Base-by-base conservation (phyloP, 2,797 vertebrate genomes). In the Clarias laeviceps region DNA sequence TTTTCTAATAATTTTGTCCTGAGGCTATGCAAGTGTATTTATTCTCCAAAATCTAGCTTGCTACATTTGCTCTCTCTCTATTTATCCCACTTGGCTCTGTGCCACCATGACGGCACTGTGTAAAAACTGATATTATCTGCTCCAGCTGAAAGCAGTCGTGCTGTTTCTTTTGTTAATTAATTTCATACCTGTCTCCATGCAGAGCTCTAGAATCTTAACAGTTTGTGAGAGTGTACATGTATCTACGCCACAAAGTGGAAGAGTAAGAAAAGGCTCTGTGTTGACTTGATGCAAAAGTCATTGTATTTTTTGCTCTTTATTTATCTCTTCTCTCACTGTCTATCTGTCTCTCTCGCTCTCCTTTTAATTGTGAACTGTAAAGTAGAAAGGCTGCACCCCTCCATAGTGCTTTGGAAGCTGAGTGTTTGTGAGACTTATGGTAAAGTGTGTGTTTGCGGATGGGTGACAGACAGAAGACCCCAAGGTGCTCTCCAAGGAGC, bases 321-420 rank as follows among this genome's bases (percentile, higher is more conserved):
- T 66, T 66, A 65, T 77, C 57, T 83, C 68, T 82, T 24, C 27
- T 82, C 50, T 77, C 24, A 24, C 68, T 77, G 54, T 32, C 54
- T 64, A 24, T 78, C 70, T 70, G 45, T 68, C 77, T 88, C 84
- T 87, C 70, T 82, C 90, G n/a, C 87, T 88, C 87, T 91, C 90
- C 91, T 98, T 98, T 97, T 98, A 98, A 97, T 98, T 95, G 96
- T 94, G 94, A 97, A 96, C 97, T 99, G 97, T 94, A 97, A 99
- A 98, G 96, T 97, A 96, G 97, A 98, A 97, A 96, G 96, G 96
- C 96, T 96, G 96, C 94, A 96, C 95, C 90, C 93, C 94, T 95
- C 94, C 96, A 97, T 95, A 95, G 96, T 95, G 96, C 96, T 95
- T 96, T 96, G 95, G 96, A 96, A 97, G 95, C 95, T 89, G 94